A percentile compares a stretch with the other conserved stretches of the same genome.
Conservation (phyloP, 2,797 vertebrate genomes). For the Neosilurus hyrtlii region DNA sequence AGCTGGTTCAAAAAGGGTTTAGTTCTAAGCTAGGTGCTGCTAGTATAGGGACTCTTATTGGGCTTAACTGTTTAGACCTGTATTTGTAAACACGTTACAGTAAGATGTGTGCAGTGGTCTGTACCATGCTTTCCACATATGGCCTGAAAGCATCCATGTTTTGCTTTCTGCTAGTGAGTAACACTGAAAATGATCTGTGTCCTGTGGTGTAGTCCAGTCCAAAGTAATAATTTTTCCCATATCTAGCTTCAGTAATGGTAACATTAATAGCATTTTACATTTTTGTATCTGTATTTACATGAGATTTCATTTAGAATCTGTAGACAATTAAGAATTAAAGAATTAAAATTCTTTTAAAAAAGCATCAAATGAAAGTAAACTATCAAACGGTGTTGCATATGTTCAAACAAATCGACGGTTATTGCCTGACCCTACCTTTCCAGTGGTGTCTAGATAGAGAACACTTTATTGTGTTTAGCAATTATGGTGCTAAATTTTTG, state of each 20-base stretch:
- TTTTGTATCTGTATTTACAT: neutral
- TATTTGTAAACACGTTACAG: neutral
- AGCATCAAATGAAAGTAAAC: neutral
- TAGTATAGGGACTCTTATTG: neutral
- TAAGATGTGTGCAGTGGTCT: neutral
- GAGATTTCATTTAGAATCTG: neutral
- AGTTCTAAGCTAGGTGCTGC: neutral
- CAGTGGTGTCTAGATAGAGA: constrained; percentile 6
- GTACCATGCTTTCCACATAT: neutral
- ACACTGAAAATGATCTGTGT: neutral
- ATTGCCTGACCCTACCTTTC: neutral
- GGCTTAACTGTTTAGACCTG: neutral
- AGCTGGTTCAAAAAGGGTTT: neutral
- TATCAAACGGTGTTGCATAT: neutral
- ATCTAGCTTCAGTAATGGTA: neutral
- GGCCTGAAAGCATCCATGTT: neutral
- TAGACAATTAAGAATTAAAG: neutral
- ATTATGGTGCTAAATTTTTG: constrained; percentile 6
- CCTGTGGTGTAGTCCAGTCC: constrained; percentile 18
- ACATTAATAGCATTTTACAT: neutral
- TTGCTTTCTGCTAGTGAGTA: neutral
- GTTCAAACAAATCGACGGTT: neutral
- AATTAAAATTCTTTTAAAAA: neutral
- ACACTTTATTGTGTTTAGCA: neutral
- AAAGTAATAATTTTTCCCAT: neutral